phyloP scores from a whole-genome alignment of 2,797 vertebrate species.

The Helarctos malayanus region DNA sequence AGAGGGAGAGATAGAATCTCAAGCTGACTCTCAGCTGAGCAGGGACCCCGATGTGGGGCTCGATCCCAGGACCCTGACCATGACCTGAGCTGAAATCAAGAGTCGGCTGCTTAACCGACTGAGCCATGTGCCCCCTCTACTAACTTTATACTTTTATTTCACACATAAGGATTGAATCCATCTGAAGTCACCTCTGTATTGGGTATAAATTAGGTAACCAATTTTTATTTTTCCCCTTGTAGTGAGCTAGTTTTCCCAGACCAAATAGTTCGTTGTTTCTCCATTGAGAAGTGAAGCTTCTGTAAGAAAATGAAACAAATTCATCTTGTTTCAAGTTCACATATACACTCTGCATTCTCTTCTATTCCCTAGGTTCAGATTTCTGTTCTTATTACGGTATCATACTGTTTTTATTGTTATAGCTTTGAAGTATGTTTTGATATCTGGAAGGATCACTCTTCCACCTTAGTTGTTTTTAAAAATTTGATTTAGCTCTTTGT shows the following conservation, averaged over 20 bases:
- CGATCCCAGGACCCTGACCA: not conserved
- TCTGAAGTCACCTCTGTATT: not conserved
- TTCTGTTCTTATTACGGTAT: not conserved
- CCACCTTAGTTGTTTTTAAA: conserved; percentile 4
- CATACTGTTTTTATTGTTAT: not conserved
- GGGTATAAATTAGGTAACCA: not conserved
- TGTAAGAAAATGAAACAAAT: not conserved
- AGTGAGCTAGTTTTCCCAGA: not conserved
- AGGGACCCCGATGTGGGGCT: not conserved
- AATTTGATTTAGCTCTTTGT: not conserved
- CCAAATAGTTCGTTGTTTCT: not conserved
- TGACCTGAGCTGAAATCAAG: not conserved
- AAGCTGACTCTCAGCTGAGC: not conserved
- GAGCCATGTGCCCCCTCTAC: not conserved
- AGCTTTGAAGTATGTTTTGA: conserved; percentile 46
- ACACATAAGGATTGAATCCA: not conserved
- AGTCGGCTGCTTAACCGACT: not conserved
- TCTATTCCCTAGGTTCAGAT: not conserved
- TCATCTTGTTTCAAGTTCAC: conserved; percentile 16
- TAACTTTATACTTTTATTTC: not conserved
- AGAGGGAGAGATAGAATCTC: not conserved
- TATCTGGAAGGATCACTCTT: not conserved
- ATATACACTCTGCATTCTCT: not conserved
- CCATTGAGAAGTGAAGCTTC: not conserved
- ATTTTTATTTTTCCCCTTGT: conserved; percentile 17